A percentile compares a stretch with the other conserved stretches of the same genome.
These are phyloP conservation scores for Panagrolaimus sp. DNA, from an alignment of 1,140 invertebrate species.

Conservation along the genomic window DNA sequence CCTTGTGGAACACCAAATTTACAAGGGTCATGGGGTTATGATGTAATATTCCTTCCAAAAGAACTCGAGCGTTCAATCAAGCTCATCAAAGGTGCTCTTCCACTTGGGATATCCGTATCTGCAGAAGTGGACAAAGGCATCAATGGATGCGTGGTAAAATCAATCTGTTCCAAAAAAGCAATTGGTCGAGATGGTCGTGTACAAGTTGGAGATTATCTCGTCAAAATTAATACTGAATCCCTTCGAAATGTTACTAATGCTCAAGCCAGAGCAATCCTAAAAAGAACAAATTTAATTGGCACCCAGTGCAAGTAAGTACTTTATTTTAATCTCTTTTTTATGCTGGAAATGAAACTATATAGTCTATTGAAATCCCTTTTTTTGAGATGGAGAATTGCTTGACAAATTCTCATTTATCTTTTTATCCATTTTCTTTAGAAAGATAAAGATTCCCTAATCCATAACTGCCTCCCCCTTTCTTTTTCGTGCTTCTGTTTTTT, in stretches of 20 bases:
- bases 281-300: conserved; percentile 64
- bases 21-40: conserved; percentile 4
- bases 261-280: conserved; percentile 66
- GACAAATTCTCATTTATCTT: too few relatives aligned
- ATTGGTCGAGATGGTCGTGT: conserved; percentile 65
- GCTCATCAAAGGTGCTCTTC: conserved; percentile 64
- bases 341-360: too few relatives aligned
- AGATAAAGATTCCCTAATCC: too few relatives aligned
- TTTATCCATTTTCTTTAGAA: too few relatives aligned
- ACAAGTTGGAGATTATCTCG: conserved; percentile 61
- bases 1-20: background rate
- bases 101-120: conserved; percentile 60
- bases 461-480: too few relatives aligned
- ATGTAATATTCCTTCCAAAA: conserved; percentile 62
- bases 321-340: too few relatives aligned
- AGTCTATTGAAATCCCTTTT: too few relatives aligned
- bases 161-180: conserved; percentile 63
- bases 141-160: conserved; percentile 67
- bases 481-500: too few relatives aligned
- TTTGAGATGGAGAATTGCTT: too few relatives aligned
- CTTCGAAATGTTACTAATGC: conserved; percentile 65
- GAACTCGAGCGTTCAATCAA: conserved; percentile 65
- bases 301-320: conserved; percentile 62
- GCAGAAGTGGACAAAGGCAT: conserved; percentile 64
- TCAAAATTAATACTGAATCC: conserved; percentile 67